Base-by-base conservation (phyloP, 2,888 invertebrate genomes). In the Allygus modestus region DNA sequence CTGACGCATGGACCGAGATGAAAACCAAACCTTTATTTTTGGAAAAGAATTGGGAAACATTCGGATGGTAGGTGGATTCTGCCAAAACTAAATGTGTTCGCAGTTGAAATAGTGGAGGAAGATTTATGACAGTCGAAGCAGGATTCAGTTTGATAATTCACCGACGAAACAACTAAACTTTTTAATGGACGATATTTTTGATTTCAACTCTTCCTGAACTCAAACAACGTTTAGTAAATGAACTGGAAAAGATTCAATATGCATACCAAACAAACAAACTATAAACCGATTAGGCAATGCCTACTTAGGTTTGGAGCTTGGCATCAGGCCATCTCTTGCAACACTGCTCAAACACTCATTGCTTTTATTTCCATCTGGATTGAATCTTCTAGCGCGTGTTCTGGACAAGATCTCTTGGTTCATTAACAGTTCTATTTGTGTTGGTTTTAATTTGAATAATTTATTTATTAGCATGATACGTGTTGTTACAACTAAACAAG, bases 301-400 rank as follows among this genome's bases (percentile, higher is more conserved):
- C 17, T 46, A 46, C 4, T 37, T 46, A 51, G 17, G 5, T 12
- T 23, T 23, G 23, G 7, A 58, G 23, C 9, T 1, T 58, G 58
- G 58, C 58, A 23, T 23, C 1, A 58, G 15, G 58, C 58, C 58
- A 58, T 7, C 23, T 58, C 58, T 58, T 58, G 58, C 58, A 58
- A 58, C 58, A 58, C 17, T 23, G 69, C 31, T 33, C 7, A 69
- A 69, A 69, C 69, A 69, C 28, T 69, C 23, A 73, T 37, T 37
- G 43, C 73, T 73, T 73, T 71, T 73, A 73, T 73, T 73, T 73
- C 37, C 23, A 41, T 73, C 37, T 73, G 43, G 73, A 43, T 73
- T 73, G 5, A 37, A 31, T 73, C 43, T n/a, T 41, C 73, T 41
- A 26, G 37, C 73, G 41, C 73, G 73, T 73, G 73, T 73, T 73